Percentiles rank a stretch among this genome's conserved stretches.
Evolutionary conservation across 2,113 vertebrate species (phyloP).

Genomic region (Struthidea cinerea): DNA sequence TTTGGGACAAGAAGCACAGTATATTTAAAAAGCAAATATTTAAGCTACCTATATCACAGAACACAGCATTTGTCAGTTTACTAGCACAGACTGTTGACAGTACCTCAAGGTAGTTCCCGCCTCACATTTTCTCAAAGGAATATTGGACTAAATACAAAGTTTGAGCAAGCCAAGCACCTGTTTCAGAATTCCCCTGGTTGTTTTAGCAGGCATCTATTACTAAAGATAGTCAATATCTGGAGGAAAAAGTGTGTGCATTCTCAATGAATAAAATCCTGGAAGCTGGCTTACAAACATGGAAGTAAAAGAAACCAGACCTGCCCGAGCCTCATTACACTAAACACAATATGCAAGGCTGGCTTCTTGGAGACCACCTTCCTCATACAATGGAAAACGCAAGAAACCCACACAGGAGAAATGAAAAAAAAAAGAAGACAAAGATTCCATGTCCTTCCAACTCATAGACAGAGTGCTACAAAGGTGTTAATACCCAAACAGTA

Average conservation of each 20-base stretch:
- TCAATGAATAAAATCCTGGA: background rate
- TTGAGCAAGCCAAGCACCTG: background rate
- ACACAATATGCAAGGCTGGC: background rate
- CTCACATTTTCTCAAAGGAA: background rate
- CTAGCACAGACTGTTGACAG: background rate
- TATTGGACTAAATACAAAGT: background rate
- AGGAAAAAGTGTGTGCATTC: background rate
- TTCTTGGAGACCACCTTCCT: background rate
- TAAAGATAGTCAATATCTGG: background rate
- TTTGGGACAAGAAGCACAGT: background rate
- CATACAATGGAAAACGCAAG: background rate
- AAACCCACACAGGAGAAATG: background rate
- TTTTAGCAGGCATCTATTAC: background rate
- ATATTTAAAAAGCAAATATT: background rate
- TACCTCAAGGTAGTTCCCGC: background rate
- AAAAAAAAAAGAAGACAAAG: too few species aligned
- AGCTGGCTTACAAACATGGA: background rate
- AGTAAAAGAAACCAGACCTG: background rate
- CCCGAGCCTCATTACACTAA: background rate
- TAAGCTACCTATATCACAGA: background rate
- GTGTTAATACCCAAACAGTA: background rate
- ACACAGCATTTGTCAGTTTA: background rate
- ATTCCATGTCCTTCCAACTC: background rate
- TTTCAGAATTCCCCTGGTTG: background rate
- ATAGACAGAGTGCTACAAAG: background rate